Base-by-base conservation (phyloP, 2,113 vertebrate genomes). In the Pimephales promelas region DNA sequence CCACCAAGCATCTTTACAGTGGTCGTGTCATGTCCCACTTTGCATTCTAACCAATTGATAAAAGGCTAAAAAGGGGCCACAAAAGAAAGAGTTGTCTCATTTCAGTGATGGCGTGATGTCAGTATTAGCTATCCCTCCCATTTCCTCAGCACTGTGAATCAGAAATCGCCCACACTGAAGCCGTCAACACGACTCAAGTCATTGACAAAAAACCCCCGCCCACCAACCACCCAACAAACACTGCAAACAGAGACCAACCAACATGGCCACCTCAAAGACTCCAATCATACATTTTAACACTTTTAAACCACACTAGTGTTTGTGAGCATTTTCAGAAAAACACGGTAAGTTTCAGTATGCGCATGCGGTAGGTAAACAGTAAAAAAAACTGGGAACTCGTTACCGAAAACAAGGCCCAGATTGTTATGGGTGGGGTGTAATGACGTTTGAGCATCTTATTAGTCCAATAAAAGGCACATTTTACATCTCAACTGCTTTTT, bases 61-160 rank as follows among this genome's bases (percentile, higher is more conserved):
- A 47, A 76, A 34, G 28, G 20, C 13, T 26, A 0, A 24, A 0
- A 24, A 36, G 18, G 64, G 0, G 31, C 45, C 40, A 47, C 14
- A 73, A 73, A 9, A 28, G 10, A 79, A 64, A 64, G 57, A 22
- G 4, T 64, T 47, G 24, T 79, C 40, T 79, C 77, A 79, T 79
- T 79, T 75, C 43, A 66, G 47, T 49, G 57, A 20, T 80, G 47
- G 24, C 11, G 7, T 49, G 31, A 82, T 31, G 54, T 79, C 24
- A 47, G 24, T 13, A 26, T 22, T 64, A 26, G n/a, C 8, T 28
- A 47, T 81, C 74, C 89, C 84, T 56, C 82, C 84, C 52, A 31
- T 59, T 85, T 89, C 84, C 83, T 84, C 22, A 36, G 62, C 73
- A 66, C 62, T 86, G 73, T 86, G 86, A 89, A 86, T 86, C 86